A percentile compares a stretch with the other conserved stretches of the same genome.
These are phyloP conservation scores for Henricia sp. DNA, from an alignment of 53 echinoderm and acorn worm species.

Conservation along the genomic window DNA sequence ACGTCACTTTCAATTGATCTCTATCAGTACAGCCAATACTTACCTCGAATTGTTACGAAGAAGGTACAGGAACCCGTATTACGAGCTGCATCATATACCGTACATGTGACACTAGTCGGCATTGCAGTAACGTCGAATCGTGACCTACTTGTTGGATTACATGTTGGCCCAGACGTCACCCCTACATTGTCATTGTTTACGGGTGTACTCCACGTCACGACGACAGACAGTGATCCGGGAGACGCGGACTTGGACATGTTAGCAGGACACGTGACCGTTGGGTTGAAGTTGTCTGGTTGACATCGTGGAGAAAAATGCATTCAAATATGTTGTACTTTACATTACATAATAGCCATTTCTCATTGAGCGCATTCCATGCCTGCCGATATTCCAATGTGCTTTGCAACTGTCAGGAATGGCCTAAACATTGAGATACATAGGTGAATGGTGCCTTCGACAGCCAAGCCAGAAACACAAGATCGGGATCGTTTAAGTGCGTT, in stretches of 20 bases:
- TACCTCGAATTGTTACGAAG: not conserved
- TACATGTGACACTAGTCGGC: not conserved
- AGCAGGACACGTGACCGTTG: not conserved
- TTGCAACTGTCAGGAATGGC: too few relatives aligned
- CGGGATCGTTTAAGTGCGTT: too few relatives aligned
- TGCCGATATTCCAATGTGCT: too few relatives aligned
- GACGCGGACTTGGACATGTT: not conserved
- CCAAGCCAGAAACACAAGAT: too few relatives aligned
- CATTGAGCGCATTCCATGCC: too few relatives aligned
- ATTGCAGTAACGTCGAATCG: not conserved
- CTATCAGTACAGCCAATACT: not conserved
- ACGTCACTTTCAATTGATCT: not conserved
- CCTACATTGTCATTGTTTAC: slow-evolving; percentile 13
- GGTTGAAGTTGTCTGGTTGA: slow-evolving; percentile 4
- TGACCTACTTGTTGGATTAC: not conserved
- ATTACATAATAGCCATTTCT: too few relatives aligned
- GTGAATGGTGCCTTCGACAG: too few relatives aligned
- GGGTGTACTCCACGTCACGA: too few relatives aligned
- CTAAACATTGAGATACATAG: too few relatives aligned
- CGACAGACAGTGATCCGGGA: too few relatives aligned
- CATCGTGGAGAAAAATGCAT: too few relatives aligned
- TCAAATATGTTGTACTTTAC: too few relatives aligned
- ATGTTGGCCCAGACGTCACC: not conserved
- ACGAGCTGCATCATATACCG: not conserved
- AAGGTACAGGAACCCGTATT: slow-evolving; percentile 6